These are phyloP conservation scores for Caenorhabditis zanzibari DNA, from an alignment of 2,888 invertebrate species.

Conservation along the genomic window DNA sequence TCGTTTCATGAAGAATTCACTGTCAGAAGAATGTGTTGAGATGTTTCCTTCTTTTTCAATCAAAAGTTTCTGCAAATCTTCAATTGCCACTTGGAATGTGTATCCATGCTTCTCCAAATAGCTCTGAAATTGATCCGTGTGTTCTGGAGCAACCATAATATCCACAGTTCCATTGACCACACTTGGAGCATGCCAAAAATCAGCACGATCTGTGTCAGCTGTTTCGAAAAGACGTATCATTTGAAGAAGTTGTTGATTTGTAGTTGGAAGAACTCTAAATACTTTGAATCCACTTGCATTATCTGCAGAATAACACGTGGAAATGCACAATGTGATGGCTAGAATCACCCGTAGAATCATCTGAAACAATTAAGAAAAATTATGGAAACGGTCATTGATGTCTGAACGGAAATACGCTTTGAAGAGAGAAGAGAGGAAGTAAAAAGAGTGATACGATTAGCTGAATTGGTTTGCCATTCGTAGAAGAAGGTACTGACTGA, in stretches of 20 bases:
- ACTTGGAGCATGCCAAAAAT: slow-evolving; percentile 81
- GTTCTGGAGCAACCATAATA: slow-evolving; percentile 78
- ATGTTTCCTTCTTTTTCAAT: slow-evolving; percentile 76
- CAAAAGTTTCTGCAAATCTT: slow-evolving; percentile 79
- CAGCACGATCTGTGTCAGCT: slow-evolving; percentile 73
- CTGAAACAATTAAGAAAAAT: slow-evolving; percentile 26
- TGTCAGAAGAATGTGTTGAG: slow-evolving; percentile 49
- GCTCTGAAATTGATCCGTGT: slow-evolving; percentile 66
- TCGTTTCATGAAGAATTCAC: slow-evolving; percentile 51
- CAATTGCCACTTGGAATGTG: slow-evolving; percentile 71
- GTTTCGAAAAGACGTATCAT: slow-evolving; percentile 75
- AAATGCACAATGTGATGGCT: background rate
- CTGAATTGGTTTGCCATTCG: slow-evolving; percentile 57
- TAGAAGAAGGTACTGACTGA: slow-evolving; percentile 38
- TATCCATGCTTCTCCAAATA: slow-evolving; percentile 67
- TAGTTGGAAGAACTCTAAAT: slow-evolving; percentile 75
- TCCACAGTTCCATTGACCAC: slow-evolving; percentile 77
- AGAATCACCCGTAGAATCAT: slow-evolving; percentile 66
- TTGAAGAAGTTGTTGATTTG: slow-evolving; percentile 71
- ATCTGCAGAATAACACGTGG: background rate
- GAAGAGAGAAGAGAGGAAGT: slow-evolving; percentile 25
- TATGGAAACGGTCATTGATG: slow-evolving; percentile 31
- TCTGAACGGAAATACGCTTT: slow-evolving; percentile 1
- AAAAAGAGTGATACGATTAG: slow-evolving; percentile 46
- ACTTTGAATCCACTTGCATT: slow-evolving; percentile 74